A percentile compares a stretch with the other conserved stretches of the same genome.
These are phyloP conservation scores for Columba livia DNA, from an alignment of 2,113 vertebrate species.

Conservation along the genomic window DNA sequence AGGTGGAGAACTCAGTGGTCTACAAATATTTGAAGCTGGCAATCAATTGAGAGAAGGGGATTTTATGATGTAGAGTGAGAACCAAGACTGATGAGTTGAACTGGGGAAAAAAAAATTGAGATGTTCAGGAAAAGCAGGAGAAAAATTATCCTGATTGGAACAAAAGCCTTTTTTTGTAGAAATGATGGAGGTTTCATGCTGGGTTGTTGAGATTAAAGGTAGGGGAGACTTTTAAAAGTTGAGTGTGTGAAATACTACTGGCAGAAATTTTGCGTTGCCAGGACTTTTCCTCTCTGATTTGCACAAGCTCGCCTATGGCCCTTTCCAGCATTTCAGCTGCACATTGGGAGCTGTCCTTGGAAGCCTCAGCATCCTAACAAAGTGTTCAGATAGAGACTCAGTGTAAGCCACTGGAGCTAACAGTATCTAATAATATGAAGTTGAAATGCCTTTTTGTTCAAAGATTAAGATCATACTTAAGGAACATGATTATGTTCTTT, in stretches of 20 bases:
- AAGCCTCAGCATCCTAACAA: not conserved
- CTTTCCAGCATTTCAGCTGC: not conserved
- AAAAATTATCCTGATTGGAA: not conserved
- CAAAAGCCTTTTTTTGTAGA: not conserved
- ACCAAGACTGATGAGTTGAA: not conserved
- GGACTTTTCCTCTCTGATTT: not conserved
- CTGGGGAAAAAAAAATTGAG: not conserved
- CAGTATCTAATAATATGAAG: not conserved
- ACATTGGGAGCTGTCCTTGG: not conserved
- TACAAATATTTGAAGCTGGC: slow-evolving; percentile 4
- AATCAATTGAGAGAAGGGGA: not conserved
- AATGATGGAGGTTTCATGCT: not conserved
- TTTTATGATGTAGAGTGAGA: not conserved
- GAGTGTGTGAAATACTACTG: not conserved
- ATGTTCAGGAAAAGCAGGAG: not conserved
- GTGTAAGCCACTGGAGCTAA: not conserved
- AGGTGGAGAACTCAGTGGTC: not conserved
- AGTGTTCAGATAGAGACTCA: not conserved
- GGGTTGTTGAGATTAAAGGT: not conserved
- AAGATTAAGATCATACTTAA: not conserved
- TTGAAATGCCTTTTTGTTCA: not conserved
- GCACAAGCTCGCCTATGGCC: not conserved
- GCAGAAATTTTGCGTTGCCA: not conserved
- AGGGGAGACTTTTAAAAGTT: not conserved
- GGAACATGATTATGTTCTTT: slow-evolving; percentile 17